Conservation (phyloP, 2,797 vertebrate genomes). For the Cuculus canorus region DNA sequence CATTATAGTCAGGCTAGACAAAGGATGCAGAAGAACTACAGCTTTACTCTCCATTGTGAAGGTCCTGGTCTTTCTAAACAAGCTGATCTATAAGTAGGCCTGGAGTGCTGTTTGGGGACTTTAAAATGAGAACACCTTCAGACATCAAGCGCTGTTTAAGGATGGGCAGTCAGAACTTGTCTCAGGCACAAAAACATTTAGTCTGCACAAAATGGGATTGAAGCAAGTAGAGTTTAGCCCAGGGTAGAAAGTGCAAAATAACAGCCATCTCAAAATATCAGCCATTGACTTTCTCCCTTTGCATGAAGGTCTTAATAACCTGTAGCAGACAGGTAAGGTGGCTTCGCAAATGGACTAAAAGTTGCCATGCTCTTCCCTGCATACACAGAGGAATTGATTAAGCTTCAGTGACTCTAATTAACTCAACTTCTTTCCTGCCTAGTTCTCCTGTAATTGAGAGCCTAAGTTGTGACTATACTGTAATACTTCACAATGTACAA, state of each 20-base stretch:
- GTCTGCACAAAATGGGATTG: neutral
- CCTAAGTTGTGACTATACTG: conserved; percentile 50
- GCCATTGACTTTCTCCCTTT: neutral
- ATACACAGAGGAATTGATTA: conserved; percentile 55
- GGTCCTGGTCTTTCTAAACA: neutral
- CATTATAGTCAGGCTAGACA: neutral
- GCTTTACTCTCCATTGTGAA: neutral
- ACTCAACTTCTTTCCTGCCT: conserved; percentile 54
- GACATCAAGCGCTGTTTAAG: neutral
- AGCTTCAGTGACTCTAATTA: conserved; percentile 65
- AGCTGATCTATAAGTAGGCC: neutral
- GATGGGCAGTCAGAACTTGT: neutral
- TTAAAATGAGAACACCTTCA: neutral
- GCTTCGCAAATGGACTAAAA: conserved; percentile 28
- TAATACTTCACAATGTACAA: conserved; percentile 64
- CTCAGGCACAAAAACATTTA: neutral
- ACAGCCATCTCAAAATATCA: neutral
- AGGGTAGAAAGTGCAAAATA: neutral
- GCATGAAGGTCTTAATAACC: neutral
- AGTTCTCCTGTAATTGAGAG: conserved; percentile 56
- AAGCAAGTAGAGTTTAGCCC: neutral
- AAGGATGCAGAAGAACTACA: neutral
- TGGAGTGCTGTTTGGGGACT: neutral
- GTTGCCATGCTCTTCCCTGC: neutral
- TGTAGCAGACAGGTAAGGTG: neutral